Percentiles rank a stretch among this genome's conserved stretches.
phyloP scores from a whole-genome alignment of 2,888 invertebrate species.

The Cerastis rubricosa region DNA sequence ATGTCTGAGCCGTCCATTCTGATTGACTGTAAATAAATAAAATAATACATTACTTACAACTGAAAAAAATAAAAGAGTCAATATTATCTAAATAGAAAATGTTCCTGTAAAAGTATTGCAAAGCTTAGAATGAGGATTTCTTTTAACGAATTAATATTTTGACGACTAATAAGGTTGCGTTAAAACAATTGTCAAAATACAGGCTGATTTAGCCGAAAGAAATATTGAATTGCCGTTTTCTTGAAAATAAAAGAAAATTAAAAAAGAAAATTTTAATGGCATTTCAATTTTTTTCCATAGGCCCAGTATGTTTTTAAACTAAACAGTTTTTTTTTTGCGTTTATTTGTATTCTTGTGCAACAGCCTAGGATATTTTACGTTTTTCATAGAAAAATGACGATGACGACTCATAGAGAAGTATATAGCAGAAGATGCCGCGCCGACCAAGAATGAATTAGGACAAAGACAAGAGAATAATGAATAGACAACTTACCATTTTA shows the following conservation, averaged over 20 bases:
- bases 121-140: background rate
- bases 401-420: background rate
- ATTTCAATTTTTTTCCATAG: background rate
- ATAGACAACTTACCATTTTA: conserved; percentile 75
- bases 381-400: background rate
- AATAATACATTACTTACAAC: background rate
- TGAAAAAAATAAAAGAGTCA: background rate
- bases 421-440: background rate
- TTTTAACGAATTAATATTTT: background rate
- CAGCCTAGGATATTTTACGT: background rate
- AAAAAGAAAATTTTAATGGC: conserved; percentile 23
- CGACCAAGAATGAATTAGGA: background rate
- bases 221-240: background rate
- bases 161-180: background rate
- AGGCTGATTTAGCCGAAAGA: background rate
- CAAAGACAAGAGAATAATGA: background rate
- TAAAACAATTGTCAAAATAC: background rate
- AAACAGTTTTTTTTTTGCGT: background rate
- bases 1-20: conserved; percentile 72
- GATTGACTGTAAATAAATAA: conserved; percentile 73
- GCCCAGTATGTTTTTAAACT: conserved; percentile 3
- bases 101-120: background rate
- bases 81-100: background rate
- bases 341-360: background rate
- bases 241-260: background rate